These are phyloP conservation scores for Catharus fuscescens DNA, from an alignment of 2,113 vertebrate species.

Conservation along the genomic window DNA sequence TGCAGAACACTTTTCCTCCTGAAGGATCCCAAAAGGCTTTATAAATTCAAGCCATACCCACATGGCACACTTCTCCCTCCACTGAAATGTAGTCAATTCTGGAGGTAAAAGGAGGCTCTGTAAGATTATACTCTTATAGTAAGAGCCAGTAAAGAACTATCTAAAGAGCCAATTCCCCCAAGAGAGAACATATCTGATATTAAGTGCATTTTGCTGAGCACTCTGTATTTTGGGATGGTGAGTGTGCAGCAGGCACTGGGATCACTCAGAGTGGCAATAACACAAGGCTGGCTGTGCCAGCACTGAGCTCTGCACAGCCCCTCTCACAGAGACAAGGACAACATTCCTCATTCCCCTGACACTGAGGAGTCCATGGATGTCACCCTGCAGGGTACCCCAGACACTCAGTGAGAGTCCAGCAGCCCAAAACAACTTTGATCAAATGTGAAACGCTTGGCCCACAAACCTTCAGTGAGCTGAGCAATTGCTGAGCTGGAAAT, in stretches of 20 bases:
- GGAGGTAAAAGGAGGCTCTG: slow-evolving; percentile 47
- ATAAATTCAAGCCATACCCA: slow-evolving; percentile 48
- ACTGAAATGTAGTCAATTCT: slow-evolving; percentile 32
- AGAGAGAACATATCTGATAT: slow-evolving; percentile 12
- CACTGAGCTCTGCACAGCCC: background rate
- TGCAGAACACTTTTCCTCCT: slow-evolving; percentile 48
- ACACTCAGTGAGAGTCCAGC: background rate
- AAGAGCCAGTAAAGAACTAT: slow-evolving; percentile 39
- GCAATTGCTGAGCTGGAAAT: background rate
- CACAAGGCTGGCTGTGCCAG: fast-evolving
- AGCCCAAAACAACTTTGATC: background rate
- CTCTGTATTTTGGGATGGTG: background rate
- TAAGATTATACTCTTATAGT: background rate
- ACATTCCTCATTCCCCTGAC: background rate
- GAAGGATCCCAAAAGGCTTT: slow-evolving; percentile 51
- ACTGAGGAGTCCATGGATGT: background rate
- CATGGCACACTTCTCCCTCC: background rate
- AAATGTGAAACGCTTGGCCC: background rate
- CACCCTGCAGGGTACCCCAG: background rate
- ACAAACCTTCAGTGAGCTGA: background rate
- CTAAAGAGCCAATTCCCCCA: slow-evolving; percentile 11
- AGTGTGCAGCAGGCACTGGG: background rate
- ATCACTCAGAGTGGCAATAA: background rate
- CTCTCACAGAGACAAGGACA: background rate
- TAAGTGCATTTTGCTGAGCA: slow-evolving; percentile 12